phyloP scores from a whole-genome alignment of 53 echinoderm and acorn worm genomes.

The Arbacia lixula region DNA sequence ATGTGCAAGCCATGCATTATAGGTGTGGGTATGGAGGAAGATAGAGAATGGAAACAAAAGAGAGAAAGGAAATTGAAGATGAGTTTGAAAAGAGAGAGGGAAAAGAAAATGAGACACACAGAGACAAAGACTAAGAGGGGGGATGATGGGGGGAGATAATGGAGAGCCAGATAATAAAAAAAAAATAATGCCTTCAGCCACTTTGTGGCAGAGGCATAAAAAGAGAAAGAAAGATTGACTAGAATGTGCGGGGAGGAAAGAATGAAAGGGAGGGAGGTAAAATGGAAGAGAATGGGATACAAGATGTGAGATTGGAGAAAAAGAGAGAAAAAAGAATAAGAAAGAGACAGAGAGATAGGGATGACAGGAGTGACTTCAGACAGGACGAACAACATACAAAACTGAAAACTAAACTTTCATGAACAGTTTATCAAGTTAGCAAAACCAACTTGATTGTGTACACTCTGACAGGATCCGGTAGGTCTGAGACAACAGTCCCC shows the following conservation, averaged over 20 bases:
- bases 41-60: not conserved
- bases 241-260: no score
- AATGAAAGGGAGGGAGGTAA: not conserved
- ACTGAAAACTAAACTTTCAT: no score
- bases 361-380: not conserved
- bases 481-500: constrained; percentile 5
- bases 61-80: not conserved
- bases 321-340: not conserved
- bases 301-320: not conserved
- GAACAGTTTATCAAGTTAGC: no score
- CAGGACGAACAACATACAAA: no score
- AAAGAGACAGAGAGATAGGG: not conserved
- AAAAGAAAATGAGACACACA: not conserved
- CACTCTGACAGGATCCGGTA: constrained; percentile 45
- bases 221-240: no score
- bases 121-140: not conserved
- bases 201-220: no score
- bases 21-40: not conserved
- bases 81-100: not conserved
- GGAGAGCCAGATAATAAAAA: no score
- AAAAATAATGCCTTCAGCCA: no score
- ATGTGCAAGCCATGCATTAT: not conserved
- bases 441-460: no score
- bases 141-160: not conserved
- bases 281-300: no score